phyloP scores from a whole-genome alignment of 2,797 vertebrate species.

The Chelon auratus region DNA sequence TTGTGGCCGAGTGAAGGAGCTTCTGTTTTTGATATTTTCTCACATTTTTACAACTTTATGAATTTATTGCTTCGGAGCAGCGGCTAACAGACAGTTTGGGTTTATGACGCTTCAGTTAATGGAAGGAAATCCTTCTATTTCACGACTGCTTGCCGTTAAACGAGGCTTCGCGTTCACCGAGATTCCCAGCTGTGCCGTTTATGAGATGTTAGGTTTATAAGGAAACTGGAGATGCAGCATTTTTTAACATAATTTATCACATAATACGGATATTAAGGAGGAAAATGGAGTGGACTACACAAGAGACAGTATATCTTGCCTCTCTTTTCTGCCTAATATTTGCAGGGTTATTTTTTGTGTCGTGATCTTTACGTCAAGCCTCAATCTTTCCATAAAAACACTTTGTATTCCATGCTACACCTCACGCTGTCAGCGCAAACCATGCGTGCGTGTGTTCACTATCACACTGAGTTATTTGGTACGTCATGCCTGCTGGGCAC shows the following conservation, averaged over 20 bases:
- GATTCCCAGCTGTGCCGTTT: conserved; percentile 39
- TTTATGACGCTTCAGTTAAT: background rate
- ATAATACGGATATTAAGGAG: too few species aligned
- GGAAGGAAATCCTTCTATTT: conserved; percentile 43
- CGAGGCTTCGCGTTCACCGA: conserved; percentile 19
- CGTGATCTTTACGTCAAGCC: background rate
- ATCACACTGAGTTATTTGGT: conserved; percentile 60
- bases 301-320: background rate
- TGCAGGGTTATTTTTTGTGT: background rate
- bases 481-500: conserved; percentile 60
- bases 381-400: conserved; percentile 11
- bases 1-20: conserved; percentile 20
- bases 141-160: conserved; percentile 49
- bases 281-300: background rate
- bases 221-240: conserved; percentile 8
- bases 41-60: too few species aligned
- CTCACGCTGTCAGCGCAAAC: conserved; percentile 18
- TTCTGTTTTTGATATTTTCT: conserved; percentile 1
- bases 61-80: too few species aligned
- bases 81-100: too few species aligned
- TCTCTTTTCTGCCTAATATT: background rate
- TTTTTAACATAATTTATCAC: too few species aligned
- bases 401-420: conserved; percentile 12
- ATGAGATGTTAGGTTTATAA: conserved; percentile 26
- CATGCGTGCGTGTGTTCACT: conserved; percentile 49